Evolutionary conservation across 2,888 invertebrate species (phyloP), one percentile per base, ranked within the genome.

Genomic region (Cephus sareptanus): DNA sequence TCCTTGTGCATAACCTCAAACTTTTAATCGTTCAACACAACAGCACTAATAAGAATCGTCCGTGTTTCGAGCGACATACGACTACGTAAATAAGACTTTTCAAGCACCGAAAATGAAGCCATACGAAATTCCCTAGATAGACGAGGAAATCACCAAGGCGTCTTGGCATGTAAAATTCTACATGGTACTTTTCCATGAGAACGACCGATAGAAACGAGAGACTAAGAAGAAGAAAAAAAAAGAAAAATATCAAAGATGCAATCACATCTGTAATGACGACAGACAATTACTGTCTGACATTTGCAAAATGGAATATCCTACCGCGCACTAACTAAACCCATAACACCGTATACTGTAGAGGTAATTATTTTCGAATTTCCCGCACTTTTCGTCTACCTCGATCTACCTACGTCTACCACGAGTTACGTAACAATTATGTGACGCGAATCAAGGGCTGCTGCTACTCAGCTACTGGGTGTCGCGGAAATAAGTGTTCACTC

Each of bases 271-370:
- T 15, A 74, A 73, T 40, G 75, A 77, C 34, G 71, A 73, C 76
- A 74, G 31, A 13, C 71, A 80, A 83, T 81, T 81, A 80, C 34
- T 75, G 80, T 77, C 75, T 80, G 80, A 83, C 83, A 83, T 81
- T 83, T 81, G 83, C 73, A 70, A 79, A 80, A 83, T 80, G 80
- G 77, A 83, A 83, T 80, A 81, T 82, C 79, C 77, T 74, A 73
- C 37, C 15, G 6, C 40, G 12, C 69, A 37, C n/a, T 40, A 9
- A 6, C 40, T 40, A 40, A 40, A 23, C 9, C 56, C 23, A 56
- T 56, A 23, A 56, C 56, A 15, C 56, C 56, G 56, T 23, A 56
- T 23, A 56, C 56, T 9, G 23, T 9, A 9, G 9, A 56, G 4
- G 4, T 15, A 11, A 33, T 15, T 69, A n/a, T 13, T 6, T 69